Evolutionary conservation across 2,797 vertebrate species (phyloP).

Genomic region (Bradypodion ventrale): DNA sequence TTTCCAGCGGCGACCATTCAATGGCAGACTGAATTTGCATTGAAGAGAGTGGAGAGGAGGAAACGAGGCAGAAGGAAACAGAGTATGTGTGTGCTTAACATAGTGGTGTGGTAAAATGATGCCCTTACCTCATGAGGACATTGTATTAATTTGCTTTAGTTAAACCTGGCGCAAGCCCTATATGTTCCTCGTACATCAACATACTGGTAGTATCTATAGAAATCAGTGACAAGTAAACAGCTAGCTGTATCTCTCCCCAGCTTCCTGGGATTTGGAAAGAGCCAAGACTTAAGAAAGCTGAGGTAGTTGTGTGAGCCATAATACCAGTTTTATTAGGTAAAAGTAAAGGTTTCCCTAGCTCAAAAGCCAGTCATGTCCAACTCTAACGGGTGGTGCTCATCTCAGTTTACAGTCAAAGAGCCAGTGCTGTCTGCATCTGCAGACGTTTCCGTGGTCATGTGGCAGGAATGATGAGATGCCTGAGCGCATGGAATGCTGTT

Average conservation of each 20-base stretch:
- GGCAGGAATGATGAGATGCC: too few species aligned
- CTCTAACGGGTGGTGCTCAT: too few species aligned
- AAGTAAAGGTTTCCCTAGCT: too few species aligned
- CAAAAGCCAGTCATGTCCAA: too few species aligned
- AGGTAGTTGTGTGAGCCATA: too few species aligned
- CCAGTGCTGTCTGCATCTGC: too few species aligned
- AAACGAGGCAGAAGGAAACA: conserved; percentile 63
- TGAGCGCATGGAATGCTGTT: too few species aligned
- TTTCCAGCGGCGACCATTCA: conserved; percentile 74
- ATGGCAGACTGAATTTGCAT: conserved; percentile 68
- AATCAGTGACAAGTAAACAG: neutral
- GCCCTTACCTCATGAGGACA: conserved; percentile 68
- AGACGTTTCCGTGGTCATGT: too few species aligned
- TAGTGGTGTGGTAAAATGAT: conserved; percentile 71
- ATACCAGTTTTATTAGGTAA: too few species aligned
- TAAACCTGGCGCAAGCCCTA: conserved; percentile 52
- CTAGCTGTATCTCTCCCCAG: neutral
- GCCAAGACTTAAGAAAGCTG: neutral
- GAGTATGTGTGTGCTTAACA: conserved; percentile 67
- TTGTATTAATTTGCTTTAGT: conserved; percentile 68
- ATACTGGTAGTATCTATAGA: neutral
- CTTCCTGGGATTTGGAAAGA: neutral
- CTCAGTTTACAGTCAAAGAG: too few species aligned
- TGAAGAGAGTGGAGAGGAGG: conserved; percentile 8
- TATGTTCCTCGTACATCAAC: neutral